Conservation (phyloP, 2,113 vertebrate genomes). For the Jacana jacana region DNA sequence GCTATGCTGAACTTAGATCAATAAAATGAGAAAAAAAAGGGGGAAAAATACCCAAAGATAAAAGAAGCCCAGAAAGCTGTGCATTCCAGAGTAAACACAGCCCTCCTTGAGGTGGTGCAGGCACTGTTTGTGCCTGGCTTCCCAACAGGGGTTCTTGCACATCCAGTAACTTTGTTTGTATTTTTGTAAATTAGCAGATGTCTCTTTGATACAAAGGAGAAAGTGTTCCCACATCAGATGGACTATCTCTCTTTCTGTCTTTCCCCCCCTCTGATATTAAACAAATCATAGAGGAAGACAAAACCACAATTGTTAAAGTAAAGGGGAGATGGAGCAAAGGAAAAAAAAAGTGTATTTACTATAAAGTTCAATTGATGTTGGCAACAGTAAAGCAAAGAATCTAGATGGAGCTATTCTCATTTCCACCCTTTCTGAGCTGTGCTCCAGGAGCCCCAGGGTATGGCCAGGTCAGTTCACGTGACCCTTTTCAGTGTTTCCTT, state of each 20-base stretch:
- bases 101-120: slow-evolving; percentile 9
- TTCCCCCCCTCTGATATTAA: neutral
- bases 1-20: slow-evolving; percentile 2
- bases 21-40: neutral
- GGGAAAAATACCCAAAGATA: slow-evolving; percentile 41
- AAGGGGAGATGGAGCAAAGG: neutral
- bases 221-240: slow-evolving; percentile 19
- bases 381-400: neutral
- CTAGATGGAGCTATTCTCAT: neutral
- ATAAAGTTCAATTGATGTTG: neutral
- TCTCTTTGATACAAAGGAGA: slow-evolving; percentile 62
- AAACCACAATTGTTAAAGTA: neutral
- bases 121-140: slow-evolving; percentile 56
- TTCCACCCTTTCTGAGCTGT: neutral
- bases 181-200: slow-evolving; percentile 72
- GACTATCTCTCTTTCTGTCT: neutral
- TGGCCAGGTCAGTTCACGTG: neutral
- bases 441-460: neutral
- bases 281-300: neutral
- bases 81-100: slow-evolving; percentile 47
- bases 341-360: neutral
- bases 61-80: neutral
- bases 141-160: slow-evolving; percentile 44
- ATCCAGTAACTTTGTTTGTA: slow-evolving; percentile 67
- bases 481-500: neutral